Evolutionary conservation across 1,140 invertebrate genomes (phyloP), one percentile per base, ranked within the genome.

Genomic region (Zaprionus nigranus): DNA sequence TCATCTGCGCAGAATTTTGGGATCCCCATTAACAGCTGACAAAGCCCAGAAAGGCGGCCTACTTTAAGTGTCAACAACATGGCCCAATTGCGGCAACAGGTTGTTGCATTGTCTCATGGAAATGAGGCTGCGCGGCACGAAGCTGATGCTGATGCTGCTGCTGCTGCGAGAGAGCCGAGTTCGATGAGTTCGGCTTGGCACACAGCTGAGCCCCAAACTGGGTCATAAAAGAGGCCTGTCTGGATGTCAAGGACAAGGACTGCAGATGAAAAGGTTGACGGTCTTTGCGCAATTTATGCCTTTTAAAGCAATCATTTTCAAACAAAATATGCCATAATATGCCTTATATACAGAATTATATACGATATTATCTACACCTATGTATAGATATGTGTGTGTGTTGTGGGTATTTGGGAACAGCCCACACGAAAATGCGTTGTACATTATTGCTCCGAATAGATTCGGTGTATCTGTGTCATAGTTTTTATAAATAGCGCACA

Each of bases 401-500:
- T 76, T 30, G 17, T 30, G 24, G 57, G 38, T 69, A 60, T 69
- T 38, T 68, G 46, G 53, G 57, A 61, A 69, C 43, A 60, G 40
- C 57, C 43, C 46, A 51, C 46, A 51, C 46, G 49, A 46, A 61
- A 62, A 73, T 82, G 82, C 82, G 84, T 81, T 84, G 84, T 88
- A 88, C 81, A 83, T 90, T 83, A 90, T 81, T 90, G 85, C 81
- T 84, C 85, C 73, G 84, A 88, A 88, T 88, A 90, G 64, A 72
- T 72, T 75, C 51, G 62, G 78, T 84, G 84, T 85, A 90, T 90
- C 85, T 90, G 86, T 90, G 85, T 90, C 86, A 90, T 90, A 90
- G 86, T 90, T 90, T 90, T 85, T 90, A 90, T 74, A 90, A 90
- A 90, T 90, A 90, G 86, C 85, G 86, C 85, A 67, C 85, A 70